Percentiles rank a stretch among this genome's conserved stretches.
Evolutionary conservation across 2,113 vertebrate species (phyloP).

Genomic region (Ailuropoda melanoleuca): DNA sequence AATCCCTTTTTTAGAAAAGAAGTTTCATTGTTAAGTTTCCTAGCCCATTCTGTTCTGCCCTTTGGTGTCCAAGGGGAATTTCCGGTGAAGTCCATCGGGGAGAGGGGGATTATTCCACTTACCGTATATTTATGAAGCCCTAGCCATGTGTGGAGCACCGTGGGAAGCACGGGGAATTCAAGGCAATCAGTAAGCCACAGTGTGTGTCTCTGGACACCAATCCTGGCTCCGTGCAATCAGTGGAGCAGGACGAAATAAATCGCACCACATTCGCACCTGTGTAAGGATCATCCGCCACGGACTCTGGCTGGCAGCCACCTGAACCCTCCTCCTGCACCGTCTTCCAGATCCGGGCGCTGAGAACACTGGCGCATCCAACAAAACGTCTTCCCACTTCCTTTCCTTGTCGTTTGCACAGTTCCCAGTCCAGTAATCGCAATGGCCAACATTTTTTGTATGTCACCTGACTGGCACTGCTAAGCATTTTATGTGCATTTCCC

Average conservation of each 20-base stretch:
- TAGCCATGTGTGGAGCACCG: rapidly evolving
- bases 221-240: not conserved
- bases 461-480: not conserved
- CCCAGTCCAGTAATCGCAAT: rapidly evolving
- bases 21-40: not conserved
- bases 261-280: rapidly evolving
- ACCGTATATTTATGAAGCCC: rapidly evolving
- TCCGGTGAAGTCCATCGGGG: rapidly evolving
- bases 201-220: not conserved
- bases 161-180: not conserved
- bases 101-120: not conserved
- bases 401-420: no score
- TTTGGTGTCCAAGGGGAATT: not conserved
- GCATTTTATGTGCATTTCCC: rapidly evolving
- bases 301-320: rapidly evolving
- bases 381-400: not conserved
- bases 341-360: rapidly evolving
- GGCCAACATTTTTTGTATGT: not conserved
- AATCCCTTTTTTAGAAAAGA: not conserved
- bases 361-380: rapidly evolving
- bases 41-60: not conserved
- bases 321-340: rapidly evolving
- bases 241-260: rapidly evolving
- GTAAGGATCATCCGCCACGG: rapidly evolving
- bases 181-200: rapidly evolving